These are phyloP conservation scores for Bimastos eiseni DNA, from an alignment of 2,888 invertebrate genomes.

Conservation along the genomic window DNA sequence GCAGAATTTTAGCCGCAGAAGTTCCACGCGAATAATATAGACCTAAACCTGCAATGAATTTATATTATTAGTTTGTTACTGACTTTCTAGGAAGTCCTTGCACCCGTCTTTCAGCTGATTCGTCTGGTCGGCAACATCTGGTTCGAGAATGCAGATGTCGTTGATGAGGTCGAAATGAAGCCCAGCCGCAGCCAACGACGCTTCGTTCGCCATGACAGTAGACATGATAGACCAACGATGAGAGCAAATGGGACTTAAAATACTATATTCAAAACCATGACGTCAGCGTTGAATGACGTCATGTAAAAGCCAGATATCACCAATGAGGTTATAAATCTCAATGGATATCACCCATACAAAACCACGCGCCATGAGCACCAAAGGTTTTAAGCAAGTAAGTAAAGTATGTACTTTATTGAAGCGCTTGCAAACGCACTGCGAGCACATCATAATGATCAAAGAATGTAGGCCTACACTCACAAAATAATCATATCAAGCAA, in stretches of 20 bases:
- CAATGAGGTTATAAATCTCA: too few species aligned
- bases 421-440: too few species aligned
- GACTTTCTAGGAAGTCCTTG: constrained; percentile 82
- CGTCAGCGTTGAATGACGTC: neutral
- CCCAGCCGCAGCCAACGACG: constrained; percentile 65
- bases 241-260: neutral
- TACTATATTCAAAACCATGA: neutral
- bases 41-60: neutral
- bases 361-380: too few species aligned
- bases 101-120: constrained; percentile 82
- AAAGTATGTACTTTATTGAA: too few species aligned
- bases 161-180: constrained; percentile 86
- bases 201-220: constrained; percentile 48
- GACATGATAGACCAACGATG: neutral
- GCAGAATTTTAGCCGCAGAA: too few species aligned
- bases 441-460: too few species aligned
- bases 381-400: too few species aligned
- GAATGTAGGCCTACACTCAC: too few species aligned
- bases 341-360: too few species aligned
- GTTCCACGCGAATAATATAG: too few species aligned
- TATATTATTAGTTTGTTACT: constrained; percentile 58
- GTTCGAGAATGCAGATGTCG: constrained; percentile 78
- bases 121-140: constrained; percentile 77
- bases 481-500: too few species aligned
- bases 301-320: neutral